Evolutionary conservation across 2,888 invertebrate species (phyloP), one percentile per base, ranked within the genome.

Genomic region (Cybosia mesomella): DNA sequence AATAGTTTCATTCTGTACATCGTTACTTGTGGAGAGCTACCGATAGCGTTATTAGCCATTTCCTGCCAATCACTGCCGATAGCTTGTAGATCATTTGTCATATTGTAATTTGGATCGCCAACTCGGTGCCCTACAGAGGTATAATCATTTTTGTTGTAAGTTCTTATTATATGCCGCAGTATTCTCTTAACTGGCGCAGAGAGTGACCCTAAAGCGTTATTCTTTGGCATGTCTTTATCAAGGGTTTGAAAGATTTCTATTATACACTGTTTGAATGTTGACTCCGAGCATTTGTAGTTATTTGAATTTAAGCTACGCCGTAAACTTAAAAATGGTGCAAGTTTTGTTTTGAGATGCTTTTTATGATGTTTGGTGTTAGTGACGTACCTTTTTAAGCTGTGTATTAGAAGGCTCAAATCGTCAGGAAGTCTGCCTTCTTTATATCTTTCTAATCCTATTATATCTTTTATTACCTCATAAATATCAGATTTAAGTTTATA

Each of bases 401-500:
- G 73, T 59, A 89, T 79, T 7, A 92, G 78, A 24, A 73, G 58
- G 72, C 81, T 87, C 39, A 92, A 76, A 64, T 90, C 84, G 24
- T 84, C 72, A 2, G 89, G 85, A 3, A 91, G 21, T 7, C 76
- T 71, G 0, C 75, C 66, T 58, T 80, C 73, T 32, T 81, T 76
- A 10, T 82, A 43, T 72, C 81, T 86, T 79, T 88, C 84, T 63
- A 92, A 84, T 15, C 60, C 68, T 22, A 80, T 68, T 18, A 91
- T 75, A 70, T 91, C 90, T 77, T 61, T 84, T 32, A 91, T 78
- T 2, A 91, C 89, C 79, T 88, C 87, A 34, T 85, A 85, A 36
- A 92, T 85, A 69, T 92, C 91, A 34, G 63, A 75, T 85, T 89
- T 90, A n/a, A 92, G 72, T 79, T 90, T 91, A 9, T 74, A 73